Conservation (phyloP, 2,888 invertebrate genomes). For the Lepidochitona cinerea region DNA sequence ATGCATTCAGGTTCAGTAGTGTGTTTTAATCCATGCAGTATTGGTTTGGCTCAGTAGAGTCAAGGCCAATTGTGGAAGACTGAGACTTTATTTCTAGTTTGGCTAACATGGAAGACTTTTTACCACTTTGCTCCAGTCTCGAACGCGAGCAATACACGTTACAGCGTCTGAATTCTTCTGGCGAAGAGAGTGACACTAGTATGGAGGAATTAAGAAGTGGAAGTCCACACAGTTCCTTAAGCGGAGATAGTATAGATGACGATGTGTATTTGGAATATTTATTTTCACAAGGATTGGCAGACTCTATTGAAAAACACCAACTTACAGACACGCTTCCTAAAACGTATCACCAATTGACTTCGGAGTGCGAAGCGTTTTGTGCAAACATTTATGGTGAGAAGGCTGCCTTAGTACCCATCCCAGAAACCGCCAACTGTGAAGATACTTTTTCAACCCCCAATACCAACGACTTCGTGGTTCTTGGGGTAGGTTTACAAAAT, state of each 20-base stretch:
- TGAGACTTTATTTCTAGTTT: too few relatives aligned
- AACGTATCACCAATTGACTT: neutral
- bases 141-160: slow-evolving; percentile 64
- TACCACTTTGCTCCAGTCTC: slow-evolving; percentile 61
- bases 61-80: neutral
- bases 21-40: too few relatives aligned
- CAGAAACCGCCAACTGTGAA: slow-evolving; percentile 7
- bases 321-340: slow-evolving; percentile 3
- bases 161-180: slow-evolving; percentile 64
- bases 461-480: slow-evolving; percentile 63
- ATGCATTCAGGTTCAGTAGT: too few relatives aligned
- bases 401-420: neutral
- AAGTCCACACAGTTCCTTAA: slow-evolving; percentile 49
- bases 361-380: slow-evolving; percentile 14
- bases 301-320: slow-evolving; percentile 41
- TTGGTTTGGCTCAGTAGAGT: too few relatives aligned
- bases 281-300: slow-evolving; percentile 61
- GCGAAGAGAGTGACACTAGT: slow-evolving; percentile 56
- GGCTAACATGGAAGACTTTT: slow-evolving; percentile 55
- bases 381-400: slow-evolving; percentile 4
- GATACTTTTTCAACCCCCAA: slow-evolving; percentile 15
- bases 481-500: slow-evolving; percentile 67
- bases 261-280: slow-evolving; percentile 63
- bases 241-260: slow-evolving; percentile 55
- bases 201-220: slow-evolving; percentile 46